Conservation (phyloP, 2,797 vertebrate species). For the Borostomias antarcticus region DNA sequence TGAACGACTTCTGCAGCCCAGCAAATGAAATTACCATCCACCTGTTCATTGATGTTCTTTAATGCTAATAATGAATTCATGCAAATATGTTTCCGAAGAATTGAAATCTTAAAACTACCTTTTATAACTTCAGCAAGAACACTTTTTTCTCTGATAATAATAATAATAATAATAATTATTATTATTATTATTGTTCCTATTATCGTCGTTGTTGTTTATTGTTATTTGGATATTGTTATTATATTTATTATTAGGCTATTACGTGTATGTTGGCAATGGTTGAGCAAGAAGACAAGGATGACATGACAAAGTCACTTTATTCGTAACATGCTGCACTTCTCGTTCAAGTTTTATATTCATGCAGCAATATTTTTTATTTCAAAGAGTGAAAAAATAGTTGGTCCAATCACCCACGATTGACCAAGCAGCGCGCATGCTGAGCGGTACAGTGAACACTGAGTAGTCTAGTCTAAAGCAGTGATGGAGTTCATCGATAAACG, state of each 20-base stretch:
- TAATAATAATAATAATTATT: background rate
- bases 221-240: no score
- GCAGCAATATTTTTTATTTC: conserved; percentile 68
- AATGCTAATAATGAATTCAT: no score
- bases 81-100: background rate
- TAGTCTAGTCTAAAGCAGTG: no score
- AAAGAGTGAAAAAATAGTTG: conserved; percentile 75
- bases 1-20: background rate
- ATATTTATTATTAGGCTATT: background rate
- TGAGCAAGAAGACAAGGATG: conserved; percentile 46
- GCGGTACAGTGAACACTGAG: conserved; percentile 58
- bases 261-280: background rate
- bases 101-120: background rate
- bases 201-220: background rate
- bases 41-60: no score
- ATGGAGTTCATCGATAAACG: conserved; percentile 55
- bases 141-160: background rate
- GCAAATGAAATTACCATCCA: background rate
- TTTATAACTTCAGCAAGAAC: background rate
- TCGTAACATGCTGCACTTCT: conserved; percentile 69
- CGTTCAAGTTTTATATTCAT: conserved; percentile 70
- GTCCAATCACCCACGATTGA: conserved; percentile 65
- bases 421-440: conserved; percentile 71
- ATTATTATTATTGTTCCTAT: background rate
- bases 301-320: conserved; percentile 44